Evolutionary conservation across 2,888 invertebrate species (phyloP).

Genomic region (Choristoneura rosaceana): DNA sequence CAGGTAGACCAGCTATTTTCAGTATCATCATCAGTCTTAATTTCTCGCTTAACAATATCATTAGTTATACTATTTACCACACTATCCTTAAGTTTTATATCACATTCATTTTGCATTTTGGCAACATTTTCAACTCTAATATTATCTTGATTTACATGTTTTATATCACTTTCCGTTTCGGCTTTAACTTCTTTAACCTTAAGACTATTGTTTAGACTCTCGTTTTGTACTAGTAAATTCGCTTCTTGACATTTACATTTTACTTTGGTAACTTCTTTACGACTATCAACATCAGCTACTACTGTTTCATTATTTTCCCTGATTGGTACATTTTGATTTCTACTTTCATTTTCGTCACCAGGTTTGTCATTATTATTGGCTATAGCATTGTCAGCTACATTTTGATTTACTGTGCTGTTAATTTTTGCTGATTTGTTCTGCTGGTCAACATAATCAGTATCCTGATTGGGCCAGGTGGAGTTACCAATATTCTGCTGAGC

Average conservation of each 20-base stretch:
- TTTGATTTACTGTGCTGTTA: not conserved
- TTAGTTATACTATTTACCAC: not conserved
- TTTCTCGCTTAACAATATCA: not conserved
- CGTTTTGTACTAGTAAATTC: not conserved
- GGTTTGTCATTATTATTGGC: not conserved
- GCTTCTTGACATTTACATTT: not conserved
- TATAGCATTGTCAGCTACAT: not conserved
- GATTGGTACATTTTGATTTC: not conserved
- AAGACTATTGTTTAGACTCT: not conserved
- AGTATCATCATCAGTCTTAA: not conserved
- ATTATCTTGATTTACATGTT: not conserved
- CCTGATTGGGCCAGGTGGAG: not conserved
- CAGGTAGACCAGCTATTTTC: not conserved
- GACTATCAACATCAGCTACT: not conserved
- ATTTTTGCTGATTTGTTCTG: not conserved
- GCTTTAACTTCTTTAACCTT: not conserved
- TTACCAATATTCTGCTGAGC: not conserved
- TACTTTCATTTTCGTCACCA: not conserved
- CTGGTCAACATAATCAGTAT: conserved; percentile 3
- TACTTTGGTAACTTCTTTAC: not conserved
- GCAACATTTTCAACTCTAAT: not conserved
- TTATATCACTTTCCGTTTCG: not conserved
- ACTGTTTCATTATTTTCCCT: not conserved
- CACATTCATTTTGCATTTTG: conserved; percentile 1
- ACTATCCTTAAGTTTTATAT: not conserved